Conservation (phyloP, 2,113 vertebrate species). For the Bostrychus sinensis region DNA sequence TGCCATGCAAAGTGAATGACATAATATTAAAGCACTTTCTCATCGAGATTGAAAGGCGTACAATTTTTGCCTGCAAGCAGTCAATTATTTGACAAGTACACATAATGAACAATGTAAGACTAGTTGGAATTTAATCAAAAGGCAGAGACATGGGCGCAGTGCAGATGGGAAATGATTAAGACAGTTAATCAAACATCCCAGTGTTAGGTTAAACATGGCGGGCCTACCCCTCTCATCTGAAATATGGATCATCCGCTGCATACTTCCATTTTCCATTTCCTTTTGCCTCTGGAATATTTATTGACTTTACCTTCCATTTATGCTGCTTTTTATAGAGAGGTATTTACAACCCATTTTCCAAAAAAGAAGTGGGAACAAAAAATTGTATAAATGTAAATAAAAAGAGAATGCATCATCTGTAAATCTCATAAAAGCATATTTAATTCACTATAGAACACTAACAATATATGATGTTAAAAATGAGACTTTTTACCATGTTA, state of each 20-base stretch:
- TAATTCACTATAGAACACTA: not conserved
- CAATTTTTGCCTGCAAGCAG: slow-evolving; percentile 71
- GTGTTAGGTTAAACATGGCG: slow-evolving; percentile 75
- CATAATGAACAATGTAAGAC: slow-evolving; percentile 79
- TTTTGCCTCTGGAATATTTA: slow-evolving; percentile 56
- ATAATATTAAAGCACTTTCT: slow-evolving; percentile 77
- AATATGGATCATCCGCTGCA: slow-evolving; percentile 65
- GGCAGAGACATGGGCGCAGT: slow-evolving; percentile 67
- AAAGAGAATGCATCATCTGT: not conserved
- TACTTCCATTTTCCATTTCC: slow-evolving; percentile 67
- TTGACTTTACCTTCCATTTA: slow-evolving; percentile 63
- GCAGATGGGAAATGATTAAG: slow-evolving; percentile 79
- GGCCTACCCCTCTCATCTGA: slow-evolving; percentile 70
- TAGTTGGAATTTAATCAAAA: slow-evolving; percentile 78
- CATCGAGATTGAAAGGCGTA: slow-evolving; percentile 73
- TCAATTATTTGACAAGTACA: slow-evolving; percentile 79
- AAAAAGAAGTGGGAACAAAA: not conserved
- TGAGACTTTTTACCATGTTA: too few relatives aligned
- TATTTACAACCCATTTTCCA: slow-evolving; percentile 41
- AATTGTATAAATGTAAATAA: slow-evolving; percentile 2
- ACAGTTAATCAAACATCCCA: slow-evolving; percentile 78
- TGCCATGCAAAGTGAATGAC: slow-evolving; percentile 69
- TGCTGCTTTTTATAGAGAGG: slow-evolving; percentile 47
- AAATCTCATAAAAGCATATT: not conserved
- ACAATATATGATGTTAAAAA: not conserved